These are phyloP conservation scores for Eristalis pertinax DNA, from an alignment of 2,888 invertebrate species.

Conservation along the genomic window DNA sequence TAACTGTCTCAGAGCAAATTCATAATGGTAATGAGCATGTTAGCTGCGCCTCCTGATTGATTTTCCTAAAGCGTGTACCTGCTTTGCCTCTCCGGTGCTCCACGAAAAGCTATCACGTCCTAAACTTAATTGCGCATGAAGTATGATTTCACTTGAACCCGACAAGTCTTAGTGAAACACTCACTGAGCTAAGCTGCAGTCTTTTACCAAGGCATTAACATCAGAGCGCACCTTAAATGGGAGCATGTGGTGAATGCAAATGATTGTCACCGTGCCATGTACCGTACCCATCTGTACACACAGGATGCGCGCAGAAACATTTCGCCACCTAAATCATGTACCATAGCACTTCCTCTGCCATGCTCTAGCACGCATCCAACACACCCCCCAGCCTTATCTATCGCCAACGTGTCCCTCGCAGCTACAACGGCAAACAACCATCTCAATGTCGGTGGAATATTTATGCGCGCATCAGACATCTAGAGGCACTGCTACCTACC, in stretches of 20 bases:
- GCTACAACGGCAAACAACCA: slow-evolving; percentile 46
- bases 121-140: background rate
- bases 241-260: slow-evolving; percentile 45
- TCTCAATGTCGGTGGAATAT: slow-evolving; percentile 62
- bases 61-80: background rate
- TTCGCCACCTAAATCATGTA: slow-evolving; percentile 65
- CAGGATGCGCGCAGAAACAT: slow-evolving; percentile 50
- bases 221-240: slow-evolving; percentile 1
- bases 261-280: slow-evolving; percentile 52
- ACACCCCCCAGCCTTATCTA: slow-evolving; percentile 7
- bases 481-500: slow-evolving; percentile 48
- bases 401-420: slow-evolving; percentile 13
- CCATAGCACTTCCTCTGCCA: slow-evolving; percentile 38
- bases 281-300: slow-evolving; percentile 40
- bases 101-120: background rate
- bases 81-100: background rate
- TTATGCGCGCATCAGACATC: slow-evolving; percentile 67
- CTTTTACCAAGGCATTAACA: background rate
- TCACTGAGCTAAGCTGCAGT: background rate
- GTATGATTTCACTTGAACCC: background rate
- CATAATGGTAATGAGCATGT: background rate
- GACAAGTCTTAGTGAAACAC: background rate
- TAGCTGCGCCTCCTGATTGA: background rate
- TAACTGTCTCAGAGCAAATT: too few species aligned
- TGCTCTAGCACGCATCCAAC: slow-evolving; percentile 17